Percentiles rank a stretch among this genome's conserved stretches.
These are phyloP conservation scores for Nestor notabilis DNA, from an alignment of 2,113 vertebrate species.

Conservation along the genomic window DNA sequence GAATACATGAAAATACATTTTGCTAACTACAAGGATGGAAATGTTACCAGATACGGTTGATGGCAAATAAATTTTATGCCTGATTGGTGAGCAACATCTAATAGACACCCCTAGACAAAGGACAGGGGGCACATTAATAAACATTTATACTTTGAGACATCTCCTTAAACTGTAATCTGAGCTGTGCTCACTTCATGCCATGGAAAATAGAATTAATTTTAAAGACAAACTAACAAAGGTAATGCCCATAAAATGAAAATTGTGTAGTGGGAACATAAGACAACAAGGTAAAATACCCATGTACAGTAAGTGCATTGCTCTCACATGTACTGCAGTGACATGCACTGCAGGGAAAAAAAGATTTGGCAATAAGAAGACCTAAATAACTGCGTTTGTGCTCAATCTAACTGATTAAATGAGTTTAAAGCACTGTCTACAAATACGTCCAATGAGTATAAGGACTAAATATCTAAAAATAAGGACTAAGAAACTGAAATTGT, in stretches of 20 bases:
- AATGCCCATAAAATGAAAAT: not conserved
- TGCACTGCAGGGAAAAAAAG: not conserved
- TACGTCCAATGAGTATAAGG: not conserved
- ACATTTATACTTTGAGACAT: not conserved
- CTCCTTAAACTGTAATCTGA: not conserved
- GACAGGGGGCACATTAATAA: not conserved
- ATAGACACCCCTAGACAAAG: not conserved
- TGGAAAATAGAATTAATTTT: not conserved
- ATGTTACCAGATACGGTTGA: not conserved
- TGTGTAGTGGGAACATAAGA: not conserved
- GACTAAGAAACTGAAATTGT: not conserved
- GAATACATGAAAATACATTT: not conserved
- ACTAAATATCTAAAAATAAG: not conserved
- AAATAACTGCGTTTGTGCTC: not conserved
- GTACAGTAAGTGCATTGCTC: not conserved
- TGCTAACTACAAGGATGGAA: not conserved
- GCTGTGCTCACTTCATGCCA: not conserved
- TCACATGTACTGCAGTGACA: not conserved
- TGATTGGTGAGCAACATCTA: not conserved
- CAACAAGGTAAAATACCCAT: not conserved
- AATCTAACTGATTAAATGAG: not conserved
- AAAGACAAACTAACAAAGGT: not conserved
- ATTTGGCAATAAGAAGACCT: not conserved
- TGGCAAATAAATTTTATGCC: not conserved
- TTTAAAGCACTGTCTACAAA: not conserved